Evolutionary conservation across 2,888 invertebrate species (phyloP).

Genomic region (Cephus pygmeus): DNA sequence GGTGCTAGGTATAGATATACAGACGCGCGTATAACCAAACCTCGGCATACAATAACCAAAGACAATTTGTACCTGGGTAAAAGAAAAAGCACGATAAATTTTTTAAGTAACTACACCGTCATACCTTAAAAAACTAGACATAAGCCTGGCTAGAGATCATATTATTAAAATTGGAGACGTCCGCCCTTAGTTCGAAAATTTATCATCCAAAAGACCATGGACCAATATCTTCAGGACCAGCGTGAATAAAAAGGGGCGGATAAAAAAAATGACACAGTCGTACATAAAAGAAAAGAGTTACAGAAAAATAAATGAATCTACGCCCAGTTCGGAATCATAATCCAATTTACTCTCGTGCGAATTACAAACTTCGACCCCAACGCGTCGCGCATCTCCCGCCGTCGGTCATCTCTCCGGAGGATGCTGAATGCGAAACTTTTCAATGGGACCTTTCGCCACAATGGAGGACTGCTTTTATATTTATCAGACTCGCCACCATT

Average conservation of each 20-base stretch:
- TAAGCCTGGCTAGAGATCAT: neutral
- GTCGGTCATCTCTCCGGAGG: slow-evolving; percentile 9
- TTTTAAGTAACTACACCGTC: neutral
- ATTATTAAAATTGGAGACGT: neutral
- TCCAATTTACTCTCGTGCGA: neutral
- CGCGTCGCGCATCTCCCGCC: neutral
- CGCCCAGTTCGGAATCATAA: slow-evolving; percentile 6
- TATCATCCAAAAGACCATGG: neutral
- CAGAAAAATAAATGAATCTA: neutral
- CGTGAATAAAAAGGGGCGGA: neutral
- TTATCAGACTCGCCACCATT: slow-evolving; percentile 50
- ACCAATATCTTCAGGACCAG: neutral
- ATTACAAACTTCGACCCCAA: neutral
- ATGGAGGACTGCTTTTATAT: slow-evolving; percentile 51
- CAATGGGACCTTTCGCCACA: slow-evolving; percentile 49
- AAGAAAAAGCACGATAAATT: neutral
- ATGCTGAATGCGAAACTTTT: slow-evolving; percentile 44
- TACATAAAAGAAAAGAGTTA: neutral
- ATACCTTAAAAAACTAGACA: neutral
- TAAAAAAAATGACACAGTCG: neutral
- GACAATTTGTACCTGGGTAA: neutral
- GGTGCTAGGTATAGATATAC: neutral
- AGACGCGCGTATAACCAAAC: neutral
- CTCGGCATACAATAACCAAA: neutral
- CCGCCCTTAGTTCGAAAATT: neutral